Evolutionary conservation across 2,888 invertebrate species (phyloP).

Genomic region (Diarsia dahlii): DNA sequence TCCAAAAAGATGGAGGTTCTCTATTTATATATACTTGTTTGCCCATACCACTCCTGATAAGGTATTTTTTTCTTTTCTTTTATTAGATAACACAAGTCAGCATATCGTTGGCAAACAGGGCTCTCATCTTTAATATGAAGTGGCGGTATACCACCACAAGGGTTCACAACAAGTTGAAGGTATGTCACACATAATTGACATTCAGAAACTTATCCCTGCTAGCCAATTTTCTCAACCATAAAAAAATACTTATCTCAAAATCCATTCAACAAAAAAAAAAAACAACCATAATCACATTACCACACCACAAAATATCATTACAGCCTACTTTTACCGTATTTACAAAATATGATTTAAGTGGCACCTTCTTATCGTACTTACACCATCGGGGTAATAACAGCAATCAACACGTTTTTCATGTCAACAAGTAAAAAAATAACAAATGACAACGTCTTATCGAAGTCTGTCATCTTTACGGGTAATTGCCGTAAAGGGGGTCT

Average conservation of each 20-base stretch:
- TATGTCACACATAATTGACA: no score
- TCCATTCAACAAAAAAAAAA: background rate
- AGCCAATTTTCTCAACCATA: background rate
- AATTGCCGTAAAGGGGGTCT: conserved; percentile 67
- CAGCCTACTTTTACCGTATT: conserved; percentile 53
- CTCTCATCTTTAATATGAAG: no score
- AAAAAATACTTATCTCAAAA: background rate
- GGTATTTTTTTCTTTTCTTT: no score
- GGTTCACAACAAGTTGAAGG: no score
- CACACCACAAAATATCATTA: conserved; percentile 41
- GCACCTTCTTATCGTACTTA: conserved; percentile 74
- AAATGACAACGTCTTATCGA: conserved; percentile 84
- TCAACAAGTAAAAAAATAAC: conserved; percentile 83
- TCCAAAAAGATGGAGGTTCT: no score
- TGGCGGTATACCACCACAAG: no score
- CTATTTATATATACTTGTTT: no score
- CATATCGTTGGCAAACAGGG: no score
- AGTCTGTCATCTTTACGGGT: conserved; percentile 79
- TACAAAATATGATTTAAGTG: conserved; percentile 72
- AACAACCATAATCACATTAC: conserved; percentile 29
- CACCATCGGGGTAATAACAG: conserved; percentile 83
- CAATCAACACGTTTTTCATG: conserved; percentile 85
- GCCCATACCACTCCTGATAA: no score
- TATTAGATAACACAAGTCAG: no score
- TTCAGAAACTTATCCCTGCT: background rate